Base-by-base conservation (phyloP, 2,113 vertebrate species). In the Andinoacara biseriatus region DNA sequence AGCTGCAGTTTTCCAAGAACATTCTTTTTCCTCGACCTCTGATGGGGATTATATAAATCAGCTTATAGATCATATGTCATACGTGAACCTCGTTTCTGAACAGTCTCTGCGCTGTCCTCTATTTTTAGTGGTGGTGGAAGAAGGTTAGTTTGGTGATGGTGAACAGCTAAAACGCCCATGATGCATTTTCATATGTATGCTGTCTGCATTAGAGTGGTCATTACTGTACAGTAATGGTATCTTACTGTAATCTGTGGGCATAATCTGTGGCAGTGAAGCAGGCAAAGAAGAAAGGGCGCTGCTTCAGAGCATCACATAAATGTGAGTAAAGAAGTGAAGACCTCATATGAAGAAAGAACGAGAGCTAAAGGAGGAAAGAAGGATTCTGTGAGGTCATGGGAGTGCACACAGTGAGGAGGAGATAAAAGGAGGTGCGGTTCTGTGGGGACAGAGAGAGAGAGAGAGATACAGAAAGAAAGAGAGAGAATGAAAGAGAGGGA, bases 351-450 rank as follows among this genome's bases (percentile, higher is more conserved):
- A 72, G 38, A 56, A 29, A 72, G 52, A 81, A 54, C 69, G 61
- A 79, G 26, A 43, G 65, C 65, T 72, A 75, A 85, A 61, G 59
- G 81, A 67, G 40, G 58, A 85, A 65, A 76, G 61, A 86, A 57
- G 82, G 82, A 86, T 57, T 76, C 31, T 18, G 20, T 7, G 60
- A 90, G 91, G 90, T 94, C 86, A 90, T 81, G 82, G 84, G 78
- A 92, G 87, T 84, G 89, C 86, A 86, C 81, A 84, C 81, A 63
- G 86, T 29, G 87, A 90, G 58, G 74, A 76, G 60, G 15, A 89
- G 89, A 94, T 92, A 85, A 91, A 92, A 91, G 80, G 89, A 90
- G 86, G 89, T 5, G 83, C 85, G 58, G 88, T 76, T 83, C 87
- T 76, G 60, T 61, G 80, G 83, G 89, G 83, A 91, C 62, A 31